phyloP scores from a whole-genome alignment of 2,888 invertebrate species.

The Amiota mariae region DNA sequence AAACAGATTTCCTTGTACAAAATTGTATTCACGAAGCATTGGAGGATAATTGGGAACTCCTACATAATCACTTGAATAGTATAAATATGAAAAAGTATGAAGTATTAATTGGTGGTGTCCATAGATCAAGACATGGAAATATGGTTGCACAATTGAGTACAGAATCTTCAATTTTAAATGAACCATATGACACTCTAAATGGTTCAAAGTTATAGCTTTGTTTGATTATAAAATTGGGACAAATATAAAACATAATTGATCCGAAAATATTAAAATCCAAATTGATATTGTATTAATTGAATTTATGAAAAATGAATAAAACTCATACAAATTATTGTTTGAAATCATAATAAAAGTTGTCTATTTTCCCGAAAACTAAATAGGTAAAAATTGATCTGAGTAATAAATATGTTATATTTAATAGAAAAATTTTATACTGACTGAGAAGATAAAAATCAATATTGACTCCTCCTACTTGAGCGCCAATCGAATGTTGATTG shows the following conservation, averaged over 20 bases:
- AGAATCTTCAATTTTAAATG: background rate
- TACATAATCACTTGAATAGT: background rate
- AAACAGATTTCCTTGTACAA: background rate
- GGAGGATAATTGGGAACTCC: background rate
- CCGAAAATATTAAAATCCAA: no score
- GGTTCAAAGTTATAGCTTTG: background rate
- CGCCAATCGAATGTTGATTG: conserved; percentile 56
- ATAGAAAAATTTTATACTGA: conserved; percentile 1
- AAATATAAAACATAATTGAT: no score
- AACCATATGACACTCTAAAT: background rate
- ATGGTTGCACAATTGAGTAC: background rate
- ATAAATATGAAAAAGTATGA: background rate
- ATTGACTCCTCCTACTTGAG: conserved; percentile 21
- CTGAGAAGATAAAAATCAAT: background rate
- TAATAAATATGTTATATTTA: background rate
- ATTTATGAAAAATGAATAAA: no score
- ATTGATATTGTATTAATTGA: no score
- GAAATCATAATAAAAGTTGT: background rate
- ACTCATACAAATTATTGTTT: background rate
- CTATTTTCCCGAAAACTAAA: background rate
- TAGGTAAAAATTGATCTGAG: background rate
- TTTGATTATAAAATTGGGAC: no score
- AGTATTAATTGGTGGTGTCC: background rate
- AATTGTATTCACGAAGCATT: background rate
- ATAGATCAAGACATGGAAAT: background rate